phyloP scores from a whole-genome alignment of 1,140 invertebrate genomes.

The Pogonus chalceus region DNA sequence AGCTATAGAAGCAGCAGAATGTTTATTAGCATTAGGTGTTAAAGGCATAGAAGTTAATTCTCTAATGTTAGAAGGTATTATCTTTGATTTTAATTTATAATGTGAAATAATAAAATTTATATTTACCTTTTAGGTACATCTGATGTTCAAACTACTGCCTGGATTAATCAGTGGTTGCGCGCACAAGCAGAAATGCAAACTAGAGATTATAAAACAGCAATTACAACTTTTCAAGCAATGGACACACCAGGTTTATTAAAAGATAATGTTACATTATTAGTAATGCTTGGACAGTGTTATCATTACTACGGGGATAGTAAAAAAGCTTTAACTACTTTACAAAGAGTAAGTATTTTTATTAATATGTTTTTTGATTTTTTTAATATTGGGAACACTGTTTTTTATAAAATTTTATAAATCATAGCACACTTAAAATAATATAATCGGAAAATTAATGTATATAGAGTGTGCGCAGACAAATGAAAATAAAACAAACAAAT shows the following conservation, averaged over 20 bases:
- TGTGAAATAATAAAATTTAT: neutral
- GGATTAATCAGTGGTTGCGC: constrained; percentile 61
- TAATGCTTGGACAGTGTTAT: constrained; percentile 55
- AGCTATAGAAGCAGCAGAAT: constrained; percentile 62
- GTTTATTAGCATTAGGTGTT: constrained; percentile 55
- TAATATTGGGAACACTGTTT: neutral
- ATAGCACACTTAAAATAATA: neutral
- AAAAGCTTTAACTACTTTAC: constrained; percentile 33
- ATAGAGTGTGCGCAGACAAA: no score
- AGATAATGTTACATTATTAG: constrained; percentile 53
- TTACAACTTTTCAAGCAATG: constrained; percentile 48
- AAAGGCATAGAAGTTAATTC: constrained; percentile 61
- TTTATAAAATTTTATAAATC: neutral
- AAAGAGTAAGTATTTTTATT: constrained; percentile 26
- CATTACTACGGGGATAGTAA: constrained; percentile 45
- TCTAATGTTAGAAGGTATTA: constrained; percentile 45
- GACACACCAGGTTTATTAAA: constrained; percentile 50
- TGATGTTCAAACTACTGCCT: constrained; percentile 32
- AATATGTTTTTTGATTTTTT: neutral
- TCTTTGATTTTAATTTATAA: neutral
- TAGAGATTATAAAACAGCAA: constrained; percentile 51
- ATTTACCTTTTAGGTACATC: constrained; percentile 21
- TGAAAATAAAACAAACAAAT: no score
- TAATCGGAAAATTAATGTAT: no score
- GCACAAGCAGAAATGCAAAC: constrained; percentile 53